A percentile compares a stretch with the other conserved stretches of the same genome.
phyloP scores from a whole-genome alignment of 2,113 vertebrate genomes.

The Otocyon megalotis region DNA sequence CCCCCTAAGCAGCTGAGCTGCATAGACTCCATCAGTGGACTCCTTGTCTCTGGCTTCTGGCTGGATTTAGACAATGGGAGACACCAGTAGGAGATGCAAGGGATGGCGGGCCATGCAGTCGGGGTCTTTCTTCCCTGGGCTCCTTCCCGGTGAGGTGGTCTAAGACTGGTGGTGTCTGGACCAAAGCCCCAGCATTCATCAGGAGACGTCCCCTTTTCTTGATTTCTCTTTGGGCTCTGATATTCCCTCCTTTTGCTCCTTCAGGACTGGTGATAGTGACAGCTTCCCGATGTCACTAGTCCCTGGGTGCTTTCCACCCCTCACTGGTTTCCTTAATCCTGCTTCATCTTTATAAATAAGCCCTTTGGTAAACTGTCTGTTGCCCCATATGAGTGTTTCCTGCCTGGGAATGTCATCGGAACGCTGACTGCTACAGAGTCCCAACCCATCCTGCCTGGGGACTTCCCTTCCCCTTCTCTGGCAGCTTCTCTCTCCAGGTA shows the following conservation, averaged over 20 bases:
- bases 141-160: neutral
- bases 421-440: neutral
- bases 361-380: neutral
- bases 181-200: neutral
- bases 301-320: neutral
- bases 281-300: neutral
- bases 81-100: neutral
- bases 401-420: neutral
- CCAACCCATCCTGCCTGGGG: neutral
- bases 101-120: neutral
- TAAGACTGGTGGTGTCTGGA: neutral
- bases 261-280: neutral
- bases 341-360: neutral
- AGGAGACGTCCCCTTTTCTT: neutral
- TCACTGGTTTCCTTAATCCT: neutral
- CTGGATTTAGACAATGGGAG: neutral
- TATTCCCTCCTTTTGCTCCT: neutral
- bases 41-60: neutral
- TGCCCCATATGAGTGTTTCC: neutral
- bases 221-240: neutral
- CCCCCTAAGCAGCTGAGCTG: too few relatives aligned
- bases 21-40: neutral
- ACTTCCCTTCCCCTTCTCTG: neutral
- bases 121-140: too few relatives aligned
- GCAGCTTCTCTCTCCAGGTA: neutral